phyloP scores from a whole-genome alignment of 64 coral and sea anemone genomes.

The Hydrozoanthus tunicans region DNA sequence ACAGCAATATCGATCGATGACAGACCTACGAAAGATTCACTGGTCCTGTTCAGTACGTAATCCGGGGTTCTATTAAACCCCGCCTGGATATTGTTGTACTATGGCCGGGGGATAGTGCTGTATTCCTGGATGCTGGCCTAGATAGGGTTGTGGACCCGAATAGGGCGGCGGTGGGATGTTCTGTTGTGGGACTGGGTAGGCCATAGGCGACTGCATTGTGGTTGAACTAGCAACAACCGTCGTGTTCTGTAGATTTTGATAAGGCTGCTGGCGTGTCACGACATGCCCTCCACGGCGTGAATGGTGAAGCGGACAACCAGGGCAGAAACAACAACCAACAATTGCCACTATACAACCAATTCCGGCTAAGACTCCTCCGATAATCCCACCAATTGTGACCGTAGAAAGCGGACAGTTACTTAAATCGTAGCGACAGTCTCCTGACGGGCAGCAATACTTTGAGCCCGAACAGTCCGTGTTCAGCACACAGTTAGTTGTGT shows the following conservation, averaged over 20 bases:
- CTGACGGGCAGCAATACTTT: constrained; percentile 24
- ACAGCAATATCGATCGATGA: too few relatives aligned
- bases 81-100: background rate
- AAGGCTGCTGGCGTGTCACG: background rate
- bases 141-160: constrained; percentile 4
- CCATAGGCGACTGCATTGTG: background rate
- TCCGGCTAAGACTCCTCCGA: background rate
- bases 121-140: background rate
- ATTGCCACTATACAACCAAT: background rate
- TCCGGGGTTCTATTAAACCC: too few relatives aligned
- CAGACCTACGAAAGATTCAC: too few relatives aligned
- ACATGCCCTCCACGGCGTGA: background rate
- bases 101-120: background rate
- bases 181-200: background rate
- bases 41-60: too few relatives aligned
- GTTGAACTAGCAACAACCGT: background rate
- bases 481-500: background rate
- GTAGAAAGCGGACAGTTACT: constrained; percentile 3
- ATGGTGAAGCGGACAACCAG: constrained; percentile 17
- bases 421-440: background rate
- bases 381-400: constrained; percentile 1
- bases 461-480: background rate
- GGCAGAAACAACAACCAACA: constrained; percentile 9
- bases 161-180: constrained; percentile 2
- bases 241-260: constrained; percentile 16